A percentile compares a stretch with the other conserved stretches of the same genome.
These are phyloP conservation scores for Loris lydekkerianus DNA, from an alignment of 2,797 vertebrate species.

Conservation along the genomic window DNA sequence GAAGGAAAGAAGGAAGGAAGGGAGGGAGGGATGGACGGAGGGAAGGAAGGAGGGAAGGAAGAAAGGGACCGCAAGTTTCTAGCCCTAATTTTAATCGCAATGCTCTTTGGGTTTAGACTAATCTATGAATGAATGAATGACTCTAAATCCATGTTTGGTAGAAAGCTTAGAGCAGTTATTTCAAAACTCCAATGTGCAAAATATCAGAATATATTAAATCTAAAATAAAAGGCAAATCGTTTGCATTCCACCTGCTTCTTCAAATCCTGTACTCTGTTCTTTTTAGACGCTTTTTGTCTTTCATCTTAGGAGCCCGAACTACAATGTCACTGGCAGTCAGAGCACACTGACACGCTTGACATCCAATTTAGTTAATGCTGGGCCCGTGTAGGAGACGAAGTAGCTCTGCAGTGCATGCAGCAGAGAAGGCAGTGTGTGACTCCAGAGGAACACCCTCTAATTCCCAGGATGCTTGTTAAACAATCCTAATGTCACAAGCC, in stretches of 20 bases:
- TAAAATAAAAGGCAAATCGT: not conserved
- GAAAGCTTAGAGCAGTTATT: not conserved
- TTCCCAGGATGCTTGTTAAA: slow-evolving; percentile 79
- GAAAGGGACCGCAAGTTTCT: not conserved
- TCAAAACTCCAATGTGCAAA: slow-evolving; percentile 10
- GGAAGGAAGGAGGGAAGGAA: no score
- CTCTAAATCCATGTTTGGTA: not conserved
- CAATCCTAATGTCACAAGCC: slow-evolving; percentile 70
- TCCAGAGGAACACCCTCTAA: slow-evolving; percentile 57
- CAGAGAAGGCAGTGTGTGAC: not conserved
- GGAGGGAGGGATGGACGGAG: no score
- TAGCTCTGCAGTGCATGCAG: not conserved
- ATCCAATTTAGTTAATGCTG: slow-evolving; percentile 81
- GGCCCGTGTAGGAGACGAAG: slow-evolving; percentile 68
- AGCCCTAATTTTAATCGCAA: not conserved
- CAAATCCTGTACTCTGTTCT: not conserved
- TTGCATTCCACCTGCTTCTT: slow-evolving; percentile 53
- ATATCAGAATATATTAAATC: not conserved
- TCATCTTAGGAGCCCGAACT: slow-evolving; percentile 61
- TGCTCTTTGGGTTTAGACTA: not conserved
- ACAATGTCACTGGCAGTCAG: slow-evolving; percentile 69
- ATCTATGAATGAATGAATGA: not conserved
- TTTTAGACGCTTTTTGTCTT: not conserved
- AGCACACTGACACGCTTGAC: slow-evolving; percentile 71
- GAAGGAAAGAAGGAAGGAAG: no score